Evolutionary conservation across 2,888 invertebrate species (phyloP).

Genomic region (Drosophila subsilvestris): DNA sequence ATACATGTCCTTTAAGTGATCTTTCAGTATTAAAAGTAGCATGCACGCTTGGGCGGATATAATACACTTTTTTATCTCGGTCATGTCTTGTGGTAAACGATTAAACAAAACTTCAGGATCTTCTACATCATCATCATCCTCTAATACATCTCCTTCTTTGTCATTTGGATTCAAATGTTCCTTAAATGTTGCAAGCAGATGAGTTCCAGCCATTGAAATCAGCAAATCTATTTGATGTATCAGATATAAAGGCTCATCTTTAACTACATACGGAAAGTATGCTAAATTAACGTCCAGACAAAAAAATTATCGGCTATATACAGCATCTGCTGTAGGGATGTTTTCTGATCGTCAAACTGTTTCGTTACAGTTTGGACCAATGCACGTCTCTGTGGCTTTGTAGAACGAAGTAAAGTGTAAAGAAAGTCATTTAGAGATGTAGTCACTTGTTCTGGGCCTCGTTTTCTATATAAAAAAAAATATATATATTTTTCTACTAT

Average conservation of each 20-base stretch:
- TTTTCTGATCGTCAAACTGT: conserved; percentile 97
- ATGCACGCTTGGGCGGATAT: conserved; percentile 98
- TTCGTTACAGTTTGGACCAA: conserved; percentile 95
- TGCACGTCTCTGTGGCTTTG: conserved; percentile 96
- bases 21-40: conserved; percentile 95
- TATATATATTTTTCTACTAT: too few relatives aligned
- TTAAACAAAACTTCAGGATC: conserved; percentile 91
- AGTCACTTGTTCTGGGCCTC: conserved; percentile 89
- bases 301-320: conserved; percentile 99
- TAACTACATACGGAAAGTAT: conserved; percentile 98
- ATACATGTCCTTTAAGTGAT: conserved; percentile 98
- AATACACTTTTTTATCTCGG: conserved; percentile 93
- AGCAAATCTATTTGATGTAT: conserved; percentile 99
- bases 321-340: conserved; percentile 96
- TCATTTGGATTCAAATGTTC: conserved; percentile 87
- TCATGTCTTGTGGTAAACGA: conserved; percentile 92
- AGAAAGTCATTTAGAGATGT: conserved; percentile 95
- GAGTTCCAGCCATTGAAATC: conserved; percentile 98
- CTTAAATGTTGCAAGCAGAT: conserved; percentile 96
- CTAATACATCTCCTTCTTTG: conserved; percentile 74
- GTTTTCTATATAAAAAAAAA: conserved; percentile 68
- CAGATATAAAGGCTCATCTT: conserved; percentile 99
- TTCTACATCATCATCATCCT: conserved; percentile 94
- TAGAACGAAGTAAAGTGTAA: conserved; percentile 95
- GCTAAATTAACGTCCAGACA: too few relatives aligned